Base-by-base conservation (phyloP, 1,140 invertebrate species). In the Ceratitis capitata region DNA sequence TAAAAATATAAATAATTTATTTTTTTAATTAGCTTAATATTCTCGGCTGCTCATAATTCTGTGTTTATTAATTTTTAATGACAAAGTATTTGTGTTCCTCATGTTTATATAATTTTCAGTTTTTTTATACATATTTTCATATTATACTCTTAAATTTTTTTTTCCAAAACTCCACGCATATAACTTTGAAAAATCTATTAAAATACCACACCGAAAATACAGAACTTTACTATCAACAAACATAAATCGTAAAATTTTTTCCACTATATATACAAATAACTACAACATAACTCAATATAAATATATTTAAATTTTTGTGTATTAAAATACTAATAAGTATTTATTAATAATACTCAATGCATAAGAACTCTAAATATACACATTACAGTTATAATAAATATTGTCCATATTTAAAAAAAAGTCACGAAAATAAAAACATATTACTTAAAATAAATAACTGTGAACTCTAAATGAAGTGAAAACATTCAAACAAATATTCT, bases 331-430 rank as follows among this genome's bases (percentile, higher is more conserved):
- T n/a, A 45, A 42, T 64, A 64, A 26, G 2, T 64, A 78, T 23
- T 42, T 47, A 45, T 45, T 23, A 45, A 45, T 78, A 78, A 5
- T 23, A 45, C 9, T 78, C 26, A 32, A 78, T 45, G 45, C 23
- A 23, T 45, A 78, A 78, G n/a, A 45, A 35, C 39, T 9, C 39
- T 19, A 78, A 78, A 23, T 78, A 14, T 45, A 78, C 12, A 45
- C n/a, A n/a, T n/a, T n/a, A n/a, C 42, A 23, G 5, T 45, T 78
- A 78, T 26, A 9, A 74, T 19, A 6, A 78, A 10, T 47, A 78
- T 12, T 45, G 69, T 78, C 69, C n/a, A 42, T 45, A 74, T 19
- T 74, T n/a, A 74, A 74, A 74, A 9, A 78, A 45, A 78, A 45
- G 14, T 78, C 45, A 42, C 39, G 42, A 78, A 16, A 78, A 23